These are phyloP conservation scores for Cerastis leucographa DNA, from an alignment of 2,888 invertebrate species.

Conservation along the genomic window DNA sequence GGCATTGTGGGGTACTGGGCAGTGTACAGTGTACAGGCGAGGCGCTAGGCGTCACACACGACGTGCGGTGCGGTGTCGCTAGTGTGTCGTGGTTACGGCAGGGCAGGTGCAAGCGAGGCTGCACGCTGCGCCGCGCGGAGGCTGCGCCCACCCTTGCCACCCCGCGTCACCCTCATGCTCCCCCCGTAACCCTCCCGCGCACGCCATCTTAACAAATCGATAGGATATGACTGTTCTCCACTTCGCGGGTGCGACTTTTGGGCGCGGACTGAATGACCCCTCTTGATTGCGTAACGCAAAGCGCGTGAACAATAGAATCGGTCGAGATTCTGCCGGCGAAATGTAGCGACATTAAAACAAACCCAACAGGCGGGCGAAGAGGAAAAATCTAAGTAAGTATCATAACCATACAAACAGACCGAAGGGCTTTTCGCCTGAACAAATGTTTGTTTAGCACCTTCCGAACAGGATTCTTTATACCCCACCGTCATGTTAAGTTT, in stretches of 20 bases:
- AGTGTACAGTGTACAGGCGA: conserved; percentile 60
- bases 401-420: conserved; percentile 60
- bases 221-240: conserved; percentile 91
- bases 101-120: conserved; percentile 88
- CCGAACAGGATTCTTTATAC: conserved; percentile 56
- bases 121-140: conserved; percentile 88
- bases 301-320: conserved; percentile 75
- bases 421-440: conserved; percentile 53
- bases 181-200: conserved; percentile 79
- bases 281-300: conserved; percentile 84
- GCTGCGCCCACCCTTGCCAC: conserved; percentile 83
- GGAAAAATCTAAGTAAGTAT: conserved; percentile 53
- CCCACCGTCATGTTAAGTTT: conserved; percentile 35
- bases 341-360: conserved; percentile 50
- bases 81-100: conserved; percentile 83
- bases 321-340: conserved; percentile 58
- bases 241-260: conserved; percentile 89
- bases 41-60: conserved; percentile 50
- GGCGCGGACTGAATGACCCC: conserved; percentile 89
- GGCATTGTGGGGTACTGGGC: conserved; percentile 20
- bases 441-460: conserved; percentile 59
- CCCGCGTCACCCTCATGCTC: conserved; percentile 77
- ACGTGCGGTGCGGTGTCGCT: conserved; percentile 76
- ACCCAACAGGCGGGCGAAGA: conserved; percentile 33
- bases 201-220: conserved; percentile 91